Evolutionary conservation across 2,888 invertebrate species (phyloP), one percentile per base, ranked within the genome.

Genomic region (Drosophila greeni): DNA sequence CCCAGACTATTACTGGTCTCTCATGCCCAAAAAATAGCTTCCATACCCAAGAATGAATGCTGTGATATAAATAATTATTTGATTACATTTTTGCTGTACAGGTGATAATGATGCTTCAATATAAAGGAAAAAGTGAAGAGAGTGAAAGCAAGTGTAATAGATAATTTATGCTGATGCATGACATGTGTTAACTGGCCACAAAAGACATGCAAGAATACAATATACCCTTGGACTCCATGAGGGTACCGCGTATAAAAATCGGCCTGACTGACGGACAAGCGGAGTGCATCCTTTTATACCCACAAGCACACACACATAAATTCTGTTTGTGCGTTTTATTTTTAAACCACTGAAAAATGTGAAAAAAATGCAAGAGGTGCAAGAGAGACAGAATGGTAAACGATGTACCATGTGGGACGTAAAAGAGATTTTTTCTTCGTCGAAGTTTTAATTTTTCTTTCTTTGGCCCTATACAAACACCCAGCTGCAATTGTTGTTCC

Each of bases 231-330:
- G 14, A 20, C 3, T 20, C 8, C 18, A 31, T 14, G 14, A 31
- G 29, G 20, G 31, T 31, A 31, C 18, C 20, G 31, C 18, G 45
- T 56, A 52, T 34, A 56, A 39, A 40, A 54, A 42, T 24, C 66
- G 24, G 57, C 16, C 33, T 39, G 70, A 62, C 64, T 18, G 59
- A 64, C 59, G 36, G 61, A 68, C 61, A 53, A 43, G 37, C 53
- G 51, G 58, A 62, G 61, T 74, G 69, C 82, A 83, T 84, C 84
- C 84, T 84, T 84, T 82, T 79, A 75, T 74, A 56, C 36, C 11
- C 59, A 34, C 43, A 53, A 66, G 42, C 59, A 59, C 42, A 66
- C 33, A 47, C 56, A 70, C 66, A 71, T 70, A 66, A 66, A 66
- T 36, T 52, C 31, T 43, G 48, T 70, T 68, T 70, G 75, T 75